Conservation (phyloP, 1,140 invertebrate genomes). For the Ceratosolen fusciceps region DNA sequence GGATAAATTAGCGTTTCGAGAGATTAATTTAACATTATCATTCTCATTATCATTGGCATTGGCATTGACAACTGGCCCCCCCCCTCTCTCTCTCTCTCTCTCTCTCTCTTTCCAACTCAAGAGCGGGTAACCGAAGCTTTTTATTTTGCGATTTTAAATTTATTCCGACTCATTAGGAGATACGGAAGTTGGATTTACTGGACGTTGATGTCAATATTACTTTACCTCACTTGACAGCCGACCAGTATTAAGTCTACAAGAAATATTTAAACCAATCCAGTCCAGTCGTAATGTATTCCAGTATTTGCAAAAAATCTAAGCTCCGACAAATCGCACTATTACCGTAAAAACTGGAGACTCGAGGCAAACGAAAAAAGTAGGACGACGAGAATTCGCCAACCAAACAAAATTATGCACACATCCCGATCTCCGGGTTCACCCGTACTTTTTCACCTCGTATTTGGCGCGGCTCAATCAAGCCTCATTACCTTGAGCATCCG, state of each 20-base stretch:
- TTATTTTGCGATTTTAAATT: too few relatives aligned
- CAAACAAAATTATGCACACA: slow-evolving; percentile 14
- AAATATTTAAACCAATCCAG: not conserved
- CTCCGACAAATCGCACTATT: not conserved
- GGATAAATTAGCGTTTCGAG: too few relatives aligned
- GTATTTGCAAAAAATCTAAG: not conserved
- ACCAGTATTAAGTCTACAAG: not conserved
- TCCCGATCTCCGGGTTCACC: not conserved
- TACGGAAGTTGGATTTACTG: too few relatives aligned
- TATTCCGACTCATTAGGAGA: not conserved
- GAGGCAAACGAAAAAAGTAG: not conserved
- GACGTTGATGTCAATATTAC: not conserved
- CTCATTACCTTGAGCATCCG: slow-evolving; percentile 7
- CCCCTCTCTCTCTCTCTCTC: too few relatives aligned
- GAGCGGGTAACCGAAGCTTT: too few relatives aligned
- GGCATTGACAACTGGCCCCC: too few relatives aligned
- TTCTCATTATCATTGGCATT: too few relatives aligned
- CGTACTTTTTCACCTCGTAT: slow-evolving; percentile 15
- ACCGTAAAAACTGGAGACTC: not conserved
- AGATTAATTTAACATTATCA: too few relatives aligned
- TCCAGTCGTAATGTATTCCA: not conserved
- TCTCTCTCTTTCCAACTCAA: too few relatives aligned
- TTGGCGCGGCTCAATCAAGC: slow-evolving; percentile 22
- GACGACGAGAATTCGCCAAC: not conserved
- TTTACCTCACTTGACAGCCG: not conserved